Base-by-base conservation (phyloP, 2,888 invertebrate species). In the Amorpha juglandis region DNA sequence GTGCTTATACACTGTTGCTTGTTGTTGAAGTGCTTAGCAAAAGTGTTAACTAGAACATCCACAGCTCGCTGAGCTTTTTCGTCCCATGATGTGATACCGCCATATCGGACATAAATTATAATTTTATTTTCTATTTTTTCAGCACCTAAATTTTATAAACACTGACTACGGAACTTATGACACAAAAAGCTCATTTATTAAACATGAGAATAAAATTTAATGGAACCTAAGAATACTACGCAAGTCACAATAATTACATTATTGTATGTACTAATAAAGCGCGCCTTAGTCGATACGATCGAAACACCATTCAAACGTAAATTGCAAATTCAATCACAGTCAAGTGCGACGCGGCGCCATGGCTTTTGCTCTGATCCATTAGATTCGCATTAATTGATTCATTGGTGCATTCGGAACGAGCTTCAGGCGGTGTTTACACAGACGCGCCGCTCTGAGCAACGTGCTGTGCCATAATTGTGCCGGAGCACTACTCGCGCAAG, bases 311-410 rank as follows among this genome's bases (percentile, higher is more conserved):
- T 42, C n/a, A 12, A 52, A 53, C 16, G 21, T 47, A 42, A 19
- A 74, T 63, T 52, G 58, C 63, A n/a, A 35, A 75, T 73, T 70
- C 74, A 72, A 77, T 77, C 75, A 74, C 27, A 69, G 70, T 70
- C 67, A 12, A 70, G 64, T 68, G 71, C 68, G 69, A 63, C 67
- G 16, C 69, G 69, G 66, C 51, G 69, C 66, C 65, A 51, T 67
- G 62, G 69, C 65, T 69, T 64, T 69, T 65, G 66, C 69, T 70
- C 53, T 65, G 63, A 65, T 70, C 68, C 70, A 73, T 73, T 71
- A 71, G 63, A 69, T 64, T 64, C 47, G 70, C 64, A 67, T 66
- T 70, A 71, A 71, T 70, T 71, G 69, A 73, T 68, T 71, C 68
- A 71, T 65, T 69, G 67, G 62, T 66, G 66, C 66, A 66, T 66